These are phyloP conservation scores for Zaprionus camerounensis DNA, from an alignment of 1,140 invertebrate species.

Conservation along the genomic window DNA sequence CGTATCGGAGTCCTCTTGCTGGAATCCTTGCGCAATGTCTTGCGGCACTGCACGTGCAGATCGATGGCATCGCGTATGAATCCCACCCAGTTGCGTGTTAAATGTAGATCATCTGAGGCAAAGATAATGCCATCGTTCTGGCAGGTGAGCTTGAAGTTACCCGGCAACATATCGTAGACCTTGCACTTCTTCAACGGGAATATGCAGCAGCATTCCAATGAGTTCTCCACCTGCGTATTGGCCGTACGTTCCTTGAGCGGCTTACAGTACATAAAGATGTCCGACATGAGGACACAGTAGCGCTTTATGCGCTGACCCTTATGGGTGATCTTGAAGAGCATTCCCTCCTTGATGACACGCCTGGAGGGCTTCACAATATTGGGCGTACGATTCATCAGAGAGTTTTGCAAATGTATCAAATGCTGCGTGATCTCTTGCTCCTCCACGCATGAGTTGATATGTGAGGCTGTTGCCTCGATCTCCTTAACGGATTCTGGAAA, in stretches of 20 bases:
- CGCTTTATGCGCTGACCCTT: conserved; percentile 84
- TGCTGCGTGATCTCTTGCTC: conserved; percentile 90
- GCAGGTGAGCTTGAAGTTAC: conserved; percentile 86
- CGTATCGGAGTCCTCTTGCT: conserved; percentile 86
- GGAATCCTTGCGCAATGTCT: conserved; percentile 87
- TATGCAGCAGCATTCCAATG: conserved; percentile 86
- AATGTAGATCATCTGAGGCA: conserved; percentile 85
- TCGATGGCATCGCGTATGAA: conserved; percentile 86
- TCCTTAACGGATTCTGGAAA: conserved; percentile 87
- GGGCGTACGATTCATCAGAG: conserved; percentile 86
- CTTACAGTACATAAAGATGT: conserved; percentile 87
- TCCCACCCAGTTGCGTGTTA: conserved; percentile 86
- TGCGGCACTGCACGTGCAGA: conserved; percentile 86
- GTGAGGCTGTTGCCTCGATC: conserved; percentile 88
- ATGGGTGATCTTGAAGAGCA: conserved; percentile 87
- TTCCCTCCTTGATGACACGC: conserved; percentile 89
- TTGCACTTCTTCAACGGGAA: conserved; percentile 88
- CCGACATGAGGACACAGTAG: conserved; percentile 86
- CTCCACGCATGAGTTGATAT: conserved; percentile 89
- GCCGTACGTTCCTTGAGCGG: conserved; percentile 75
- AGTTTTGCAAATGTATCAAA: conserved; percentile 88
- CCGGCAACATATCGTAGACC: conserved; percentile 86
- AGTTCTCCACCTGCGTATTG: conserved; percentile 84
- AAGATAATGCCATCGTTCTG: conserved; percentile 86
- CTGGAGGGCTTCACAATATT: conserved; percentile 89